Conservation (phyloP, 2,888 invertebrate species). For the Stenoptilia bipunctidactyla region DNA sequence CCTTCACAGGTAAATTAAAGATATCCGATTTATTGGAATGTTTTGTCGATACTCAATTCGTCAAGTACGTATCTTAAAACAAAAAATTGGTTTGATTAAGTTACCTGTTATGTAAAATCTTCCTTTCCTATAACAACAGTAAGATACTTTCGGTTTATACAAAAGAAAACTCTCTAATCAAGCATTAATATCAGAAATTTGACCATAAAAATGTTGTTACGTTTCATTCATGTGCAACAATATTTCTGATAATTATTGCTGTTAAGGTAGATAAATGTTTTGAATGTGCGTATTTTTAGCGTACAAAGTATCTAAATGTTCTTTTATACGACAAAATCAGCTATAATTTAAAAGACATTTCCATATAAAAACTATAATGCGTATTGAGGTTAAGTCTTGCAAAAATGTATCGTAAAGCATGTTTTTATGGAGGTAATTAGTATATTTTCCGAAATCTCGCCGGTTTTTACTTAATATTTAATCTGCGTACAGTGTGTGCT, state of each 20-base stretch:
- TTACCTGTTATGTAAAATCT: too few relatives aligned
- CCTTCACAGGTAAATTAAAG: conserved; percentile 85
- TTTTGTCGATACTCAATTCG: conserved; percentile 70
- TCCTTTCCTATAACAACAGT: too few relatives aligned
- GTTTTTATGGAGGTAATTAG: conserved; percentile 6
- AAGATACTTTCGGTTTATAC: too few relatives aligned
- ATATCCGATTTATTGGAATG: conserved; percentile 57
- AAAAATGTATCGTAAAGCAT: conserved; percentile 15
- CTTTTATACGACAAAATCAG: too few relatives aligned
- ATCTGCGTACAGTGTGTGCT: too few relatives aligned
- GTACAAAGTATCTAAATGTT: too few relatives aligned
- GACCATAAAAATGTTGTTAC: conserved; percentile 33
- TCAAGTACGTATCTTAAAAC: conserved; percentile 38
- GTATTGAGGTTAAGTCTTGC: conserved; percentile 64
- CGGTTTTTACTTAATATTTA: too few relatives aligned
- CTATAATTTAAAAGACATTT: too few relatives aligned
- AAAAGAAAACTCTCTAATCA: too few relatives aligned
- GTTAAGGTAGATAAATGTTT: conserved; percentile 14
- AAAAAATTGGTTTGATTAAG: conserved; percentile 15
- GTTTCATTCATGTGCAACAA: conserved; percentile 55
- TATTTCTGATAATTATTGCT: conserved; percentile 22
- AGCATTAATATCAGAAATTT: background rate
- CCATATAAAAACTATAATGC: conserved; percentile 33
- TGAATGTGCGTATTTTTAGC: too few relatives aligned
- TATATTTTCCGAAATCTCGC: too few relatives aligned